Evolutionary conservation across 1,140 invertebrate species (phyloP).

Genomic region (Pachyrhynchus sulphureomaculatus): DNA sequence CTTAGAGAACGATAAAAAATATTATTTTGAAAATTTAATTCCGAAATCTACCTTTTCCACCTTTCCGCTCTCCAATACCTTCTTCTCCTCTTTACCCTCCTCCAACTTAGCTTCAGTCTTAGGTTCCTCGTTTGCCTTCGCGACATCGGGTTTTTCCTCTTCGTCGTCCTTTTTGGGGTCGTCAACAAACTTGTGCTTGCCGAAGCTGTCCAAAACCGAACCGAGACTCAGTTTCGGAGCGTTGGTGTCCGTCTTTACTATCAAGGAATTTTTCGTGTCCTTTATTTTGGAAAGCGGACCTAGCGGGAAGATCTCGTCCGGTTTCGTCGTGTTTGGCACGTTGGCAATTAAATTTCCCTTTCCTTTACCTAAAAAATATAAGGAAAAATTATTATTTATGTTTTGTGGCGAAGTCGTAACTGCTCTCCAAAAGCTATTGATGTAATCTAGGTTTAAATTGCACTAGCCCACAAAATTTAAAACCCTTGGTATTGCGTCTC

Average conservation of each 20-base stretch:
- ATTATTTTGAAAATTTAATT: no score
- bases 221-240: constrained; percentile 79
- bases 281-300: constrained; percentile 51
- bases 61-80: background rate
- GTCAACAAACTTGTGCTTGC: constrained; percentile 60
- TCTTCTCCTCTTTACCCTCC: constrained; percentile 36
- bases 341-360: constrained; percentile 77
- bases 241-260: constrained; percentile 59
- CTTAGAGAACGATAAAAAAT: no score
- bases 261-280: constrained; percentile 59
- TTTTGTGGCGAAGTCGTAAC: no score
- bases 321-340: constrained; percentile 54
- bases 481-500: no score
- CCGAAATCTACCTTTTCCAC: constrained; percentile 4
- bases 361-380: constrained; percentile 67
- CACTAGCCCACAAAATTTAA: no score
- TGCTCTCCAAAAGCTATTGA: no score
- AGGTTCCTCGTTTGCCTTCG: constrained; percentile 40
- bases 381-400: no score
- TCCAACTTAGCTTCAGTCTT: constrained; percentile 48
- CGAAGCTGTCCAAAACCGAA: constrained; percentile 70
- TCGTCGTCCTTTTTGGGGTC: constrained; percentile 55
- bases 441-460: no score
- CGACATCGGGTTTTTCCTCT: constrained; percentile 41
- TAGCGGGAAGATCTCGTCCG: constrained; percentile 54